Conservation (phyloP, 2,113 vertebrate species). For the Rhinolophus ferrumequinum region DNA sequence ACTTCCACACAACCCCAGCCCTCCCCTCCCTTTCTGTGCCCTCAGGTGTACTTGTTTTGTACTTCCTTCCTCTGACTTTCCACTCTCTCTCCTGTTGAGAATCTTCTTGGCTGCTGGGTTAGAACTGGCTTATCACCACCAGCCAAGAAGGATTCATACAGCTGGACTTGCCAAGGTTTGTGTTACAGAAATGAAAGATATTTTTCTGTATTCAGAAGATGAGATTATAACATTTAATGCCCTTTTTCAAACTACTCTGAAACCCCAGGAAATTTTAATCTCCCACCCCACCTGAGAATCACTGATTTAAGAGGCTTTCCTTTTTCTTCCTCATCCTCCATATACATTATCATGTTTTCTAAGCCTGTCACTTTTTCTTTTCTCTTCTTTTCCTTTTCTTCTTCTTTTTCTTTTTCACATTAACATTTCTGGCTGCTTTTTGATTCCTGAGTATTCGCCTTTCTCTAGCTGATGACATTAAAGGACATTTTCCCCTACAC, state of each 20-base stretch:
- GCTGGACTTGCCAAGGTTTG: constrained; percentile 2
- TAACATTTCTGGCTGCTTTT: constrained; percentile 38
- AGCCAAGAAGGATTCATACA: constrained; percentile 14
- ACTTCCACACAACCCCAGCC: neutral
- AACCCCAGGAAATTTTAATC: neutral
- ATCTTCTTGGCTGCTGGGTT: neutral
- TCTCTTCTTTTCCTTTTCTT: neutral
- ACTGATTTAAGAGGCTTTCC: neutral
- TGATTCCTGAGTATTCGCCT: neutral
- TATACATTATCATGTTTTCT: neutral
- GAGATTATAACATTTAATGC: constrained; percentile 11
- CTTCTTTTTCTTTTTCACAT: neutral
- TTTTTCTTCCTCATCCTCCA: neutral
- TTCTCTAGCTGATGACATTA: neutral
- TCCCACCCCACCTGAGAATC: neutral
- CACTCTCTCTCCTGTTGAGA: neutral
- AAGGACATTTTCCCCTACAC: constrained; percentile 33
- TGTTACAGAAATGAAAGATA: constrained; percentile 20
- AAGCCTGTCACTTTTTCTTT: neutral
- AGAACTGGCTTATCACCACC: neutral
- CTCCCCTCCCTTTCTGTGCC: neutral
- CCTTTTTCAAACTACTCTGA: neutral
- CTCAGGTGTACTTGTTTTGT: neutral
- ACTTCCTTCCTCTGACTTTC: neutral
- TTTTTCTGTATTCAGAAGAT: neutral